phyloP scores from a whole-genome alignment of 2,888 invertebrate genomes.

The Dicycla oo region DNA sequence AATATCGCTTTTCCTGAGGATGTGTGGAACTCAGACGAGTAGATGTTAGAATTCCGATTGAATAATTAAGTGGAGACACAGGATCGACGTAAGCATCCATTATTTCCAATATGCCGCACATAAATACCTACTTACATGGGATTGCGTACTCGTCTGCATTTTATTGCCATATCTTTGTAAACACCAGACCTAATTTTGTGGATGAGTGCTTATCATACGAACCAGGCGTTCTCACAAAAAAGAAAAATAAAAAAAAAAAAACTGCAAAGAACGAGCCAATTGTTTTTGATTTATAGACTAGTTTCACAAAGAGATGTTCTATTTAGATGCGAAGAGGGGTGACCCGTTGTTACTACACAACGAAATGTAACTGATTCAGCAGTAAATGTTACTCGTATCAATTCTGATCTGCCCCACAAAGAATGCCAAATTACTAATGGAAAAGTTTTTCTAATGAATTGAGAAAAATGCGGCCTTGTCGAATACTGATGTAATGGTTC shows the following conservation, averaged over 20 bases:
- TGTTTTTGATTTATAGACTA: slow-evolving; percentile 65
- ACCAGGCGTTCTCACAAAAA: slow-evolving; percentile 47
- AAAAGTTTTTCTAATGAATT: slow-evolving; percentile 66
- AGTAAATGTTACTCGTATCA: slow-evolving; percentile 63
- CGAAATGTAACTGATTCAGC: slow-evolving; percentile 61
- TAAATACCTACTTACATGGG: slow-evolving; percentile 53
- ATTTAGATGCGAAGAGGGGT: slow-evolving; percentile 65
- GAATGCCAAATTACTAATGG: slow-evolving; percentile 65
- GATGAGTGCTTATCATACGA: slow-evolving; percentile 59
- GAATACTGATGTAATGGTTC: slow-evolving; percentile 59
- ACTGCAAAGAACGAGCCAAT: slow-evolving; percentile 61
- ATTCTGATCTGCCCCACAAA: slow-evolving; percentile 57
- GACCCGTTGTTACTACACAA: slow-evolving; percentile 59
- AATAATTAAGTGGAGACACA: slow-evolving; percentile 59
- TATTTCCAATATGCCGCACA: slow-evolving; percentile 58
- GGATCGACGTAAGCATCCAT: slow-evolving; percentile 52
- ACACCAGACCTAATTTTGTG: slow-evolving; percentile 61
- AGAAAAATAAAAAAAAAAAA: slow-evolving; percentile 53
- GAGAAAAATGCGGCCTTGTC: slow-evolving; percentile 60
- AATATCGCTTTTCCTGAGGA: slow-evolving; percentile 49
- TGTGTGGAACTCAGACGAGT: slow-evolving; percentile 44
- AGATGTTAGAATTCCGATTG: slow-evolving; percentile 54
- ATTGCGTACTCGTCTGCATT: slow-evolving; percentile 56
- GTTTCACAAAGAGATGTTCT: slow-evolving; percentile 66
- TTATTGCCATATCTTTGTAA: slow-evolving; percentile 60